These are phyloP conservation scores for Stigmatopora argus DNA, from an alignment of 2,113 vertebrate genomes.

Conservation along the genomic window DNA sequence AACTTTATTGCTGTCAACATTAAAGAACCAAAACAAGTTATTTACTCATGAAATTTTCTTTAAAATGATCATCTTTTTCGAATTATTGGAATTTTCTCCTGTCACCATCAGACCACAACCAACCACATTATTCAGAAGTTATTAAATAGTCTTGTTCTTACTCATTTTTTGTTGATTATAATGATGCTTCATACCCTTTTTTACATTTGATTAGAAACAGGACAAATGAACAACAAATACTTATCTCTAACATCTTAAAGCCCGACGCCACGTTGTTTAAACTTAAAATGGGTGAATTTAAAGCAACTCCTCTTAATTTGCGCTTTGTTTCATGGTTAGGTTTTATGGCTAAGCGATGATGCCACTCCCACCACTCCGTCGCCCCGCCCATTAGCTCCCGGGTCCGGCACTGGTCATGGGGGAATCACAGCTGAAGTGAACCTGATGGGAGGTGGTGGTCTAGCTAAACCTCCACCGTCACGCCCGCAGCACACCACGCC, in stretches of 20 bases:
- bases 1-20: too few species aligned
- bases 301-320: neutral
- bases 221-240: neutral
- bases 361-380: conserved; percentile 58
- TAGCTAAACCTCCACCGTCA: conserved; percentile 45
- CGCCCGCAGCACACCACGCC: conserved; percentile 74
- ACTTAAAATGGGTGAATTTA: neutral
- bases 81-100: too few species aligned
- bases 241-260: neutral
- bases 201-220: neutral
- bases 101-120: too few species aligned
- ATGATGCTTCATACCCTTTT: too few species aligned
- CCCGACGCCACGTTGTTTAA: neutral
- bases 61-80: too few species aligned
- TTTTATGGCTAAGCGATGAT: conserved; percentile 78
- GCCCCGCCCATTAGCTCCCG: conserved; percentile 39
- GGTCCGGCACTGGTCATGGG: conserved; percentile 35
- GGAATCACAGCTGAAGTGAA: conserved; percentile 47
- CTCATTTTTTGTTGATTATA: too few species aligned
- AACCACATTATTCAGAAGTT: too few species aligned
- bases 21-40: too few species aligned
- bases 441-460: conserved; percentile 57
- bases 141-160: too few species aligned
- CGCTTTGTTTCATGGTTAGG: conserved; percentile 46
- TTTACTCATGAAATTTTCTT: too few species aligned